Evolutionary conservation across 2,797 vertebrate species (phyloP).

Genomic region (Setipinna tenuifilis): DNA sequence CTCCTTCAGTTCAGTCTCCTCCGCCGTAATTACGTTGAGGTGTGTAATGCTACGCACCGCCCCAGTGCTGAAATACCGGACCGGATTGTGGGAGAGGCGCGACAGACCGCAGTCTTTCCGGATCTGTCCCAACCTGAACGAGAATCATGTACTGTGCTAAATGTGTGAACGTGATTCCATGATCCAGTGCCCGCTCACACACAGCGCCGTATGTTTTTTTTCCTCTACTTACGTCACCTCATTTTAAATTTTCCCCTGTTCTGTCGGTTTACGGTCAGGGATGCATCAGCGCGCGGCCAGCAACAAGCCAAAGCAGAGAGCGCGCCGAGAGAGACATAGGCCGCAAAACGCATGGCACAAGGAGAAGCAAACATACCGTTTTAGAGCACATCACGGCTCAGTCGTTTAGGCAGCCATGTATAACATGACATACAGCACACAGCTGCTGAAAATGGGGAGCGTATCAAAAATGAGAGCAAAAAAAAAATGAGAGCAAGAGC

Average conservation of each 20-base stretch:
- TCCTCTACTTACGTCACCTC: not conserved
- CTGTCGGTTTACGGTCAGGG: not conserved
- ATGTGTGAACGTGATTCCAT: not conserved
- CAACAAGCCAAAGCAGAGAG: not conserved
- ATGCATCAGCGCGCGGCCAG: not conserved
- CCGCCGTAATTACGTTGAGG: conserved; percentile 17
- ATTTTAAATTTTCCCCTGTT: conserved; percentile 22
- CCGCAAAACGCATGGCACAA: not conserved
- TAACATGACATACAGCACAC: not conserved
- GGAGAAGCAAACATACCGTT: not conserved
- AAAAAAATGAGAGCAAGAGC: too few relatives aligned
- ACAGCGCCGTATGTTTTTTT: conserved; percentile 2
- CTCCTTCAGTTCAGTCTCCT: conserved; percentile 18
- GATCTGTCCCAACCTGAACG: not conserved
- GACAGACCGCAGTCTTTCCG: conserved; percentile 10
- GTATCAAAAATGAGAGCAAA: not conserved
- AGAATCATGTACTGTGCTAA: not conserved
- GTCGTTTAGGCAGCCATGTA: not conserved
- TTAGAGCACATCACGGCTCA: not conserved
- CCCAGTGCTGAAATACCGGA: conserved; percentile 7
- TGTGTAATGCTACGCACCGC: conserved; percentile 23
- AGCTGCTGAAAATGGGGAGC: not conserved
- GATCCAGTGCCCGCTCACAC: conserved; percentile 17
- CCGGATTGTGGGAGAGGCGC: conserved; percentile 17
- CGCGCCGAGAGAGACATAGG: not conserved